Base-by-base conservation (phyloP, 2,113 vertebrate species). In the Triplophysa dalaica region DNA sequence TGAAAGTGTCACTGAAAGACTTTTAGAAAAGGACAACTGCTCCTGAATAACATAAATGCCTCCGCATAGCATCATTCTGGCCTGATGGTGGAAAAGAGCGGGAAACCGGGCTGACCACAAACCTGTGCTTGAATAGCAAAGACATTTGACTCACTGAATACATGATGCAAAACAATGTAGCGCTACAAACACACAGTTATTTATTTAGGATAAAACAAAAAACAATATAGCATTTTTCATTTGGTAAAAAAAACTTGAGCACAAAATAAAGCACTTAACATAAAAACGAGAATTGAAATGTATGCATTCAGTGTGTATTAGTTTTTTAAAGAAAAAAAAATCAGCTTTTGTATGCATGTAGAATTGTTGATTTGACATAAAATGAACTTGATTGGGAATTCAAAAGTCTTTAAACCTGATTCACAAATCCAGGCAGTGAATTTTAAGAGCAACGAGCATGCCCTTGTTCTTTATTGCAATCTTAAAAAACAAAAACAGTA, bases 1-100 rank as follows among this genome's bases (percentile, higher is more conserved):
- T 38, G 75, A 77, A 77, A 78, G 41, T 69, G 60, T 68, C 68
- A 75, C 80, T 73, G 66, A 80, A 82, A 85, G 80, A 82, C 83
- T 73, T 81, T 80, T 63, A 75, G 67, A 80, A 82, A 82, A 85
- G 62, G 76, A 84, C 83, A 80, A 82, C 80, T 43, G 54, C 24
- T 78, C 26, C 72, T 50, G 80, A 82, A 85, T 73, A 61, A 72
- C 77, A 76, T 67, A 72, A 85, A 85, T 85, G 77, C 72, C 80
- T 82, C 67, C 64, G 58, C 80, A 77, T 13, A 5, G 50, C 52
- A 74, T 33, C 70, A 43, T 70, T 82, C 75, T 68, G 66, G 66
- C 10, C 52, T 38, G 41, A 69, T 72, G 45, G 60, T 33, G 50
- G 48, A 73, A 84, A 85, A 76, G 72, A 85, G 72, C 54, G 61